Evolutionary conservation across 2,888 invertebrate genomes (phyloP).

Genomic region (Drosophila maculinotata): DNA sequence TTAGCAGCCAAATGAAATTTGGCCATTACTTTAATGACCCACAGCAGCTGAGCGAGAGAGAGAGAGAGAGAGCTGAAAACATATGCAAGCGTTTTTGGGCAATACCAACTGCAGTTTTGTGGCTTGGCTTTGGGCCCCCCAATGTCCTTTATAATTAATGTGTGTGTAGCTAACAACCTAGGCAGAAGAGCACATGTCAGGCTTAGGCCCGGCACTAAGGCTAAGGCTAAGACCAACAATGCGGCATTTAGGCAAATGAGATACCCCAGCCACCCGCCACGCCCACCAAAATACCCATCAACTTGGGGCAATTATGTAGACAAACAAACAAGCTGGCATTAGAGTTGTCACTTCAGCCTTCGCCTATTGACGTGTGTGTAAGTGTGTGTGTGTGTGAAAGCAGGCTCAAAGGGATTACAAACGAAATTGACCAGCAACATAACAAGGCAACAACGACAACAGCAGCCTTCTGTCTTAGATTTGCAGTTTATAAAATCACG

Average conservation of each 20-base stretch:
- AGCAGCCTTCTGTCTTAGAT: slow-evolving; percentile 44
- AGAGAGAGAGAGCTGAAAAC: too few relatives aligned
- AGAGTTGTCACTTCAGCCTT: slow-evolving; percentile 68
- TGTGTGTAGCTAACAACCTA: slow-evolving; percentile 38
- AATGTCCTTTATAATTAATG: slow-evolving; percentile 71
- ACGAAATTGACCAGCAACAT: slow-evolving; percentile 77
- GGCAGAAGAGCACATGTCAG: slow-evolving; percentile 33
- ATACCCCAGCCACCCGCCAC: slow-evolving; percentile 10
- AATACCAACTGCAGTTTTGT: slow-evolving; percentile 61
- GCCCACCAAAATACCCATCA: slow-evolving; percentile 51
- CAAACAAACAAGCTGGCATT: slow-evolving; percentile 73
- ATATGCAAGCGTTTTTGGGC: slow-evolving; percentile 33
- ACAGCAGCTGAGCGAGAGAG: slow-evolving; percentile 22
- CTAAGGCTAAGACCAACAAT: slow-evolving; percentile 48
- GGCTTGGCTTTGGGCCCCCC: slow-evolving; percentile 31
- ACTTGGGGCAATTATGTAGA: slow-evolving; percentile 71
- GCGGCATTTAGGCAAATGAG: slow-evolving; percentile 64
- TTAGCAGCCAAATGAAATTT: slow-evolving; percentile 41
- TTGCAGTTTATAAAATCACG: slow-evolving; percentile 77
- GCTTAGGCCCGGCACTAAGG: slow-evolving; percentile 50
- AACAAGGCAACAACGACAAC: slow-evolving; percentile 53
- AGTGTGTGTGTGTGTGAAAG: slow-evolving; percentile 26
- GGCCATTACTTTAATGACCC: slow-evolving; percentile 55
- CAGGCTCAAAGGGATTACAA: slow-evolving; percentile 75
- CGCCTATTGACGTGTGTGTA: slow-evolving; percentile 36